Conservation (phyloP, 2,888 invertebrate species). For the Leptodirus hochenwartii region DNA sequence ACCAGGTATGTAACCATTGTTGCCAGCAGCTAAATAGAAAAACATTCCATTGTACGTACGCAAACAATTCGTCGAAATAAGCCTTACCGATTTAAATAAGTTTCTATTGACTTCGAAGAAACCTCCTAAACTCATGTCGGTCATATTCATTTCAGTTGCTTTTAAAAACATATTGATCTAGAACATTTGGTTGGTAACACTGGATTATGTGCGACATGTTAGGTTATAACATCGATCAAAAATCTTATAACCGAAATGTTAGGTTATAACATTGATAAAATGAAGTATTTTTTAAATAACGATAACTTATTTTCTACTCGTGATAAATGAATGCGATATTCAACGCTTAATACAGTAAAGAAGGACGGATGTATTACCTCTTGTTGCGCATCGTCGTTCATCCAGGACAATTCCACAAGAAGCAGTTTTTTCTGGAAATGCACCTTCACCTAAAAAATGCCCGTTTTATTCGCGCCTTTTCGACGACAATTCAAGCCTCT, state of each 20-base stretch:
- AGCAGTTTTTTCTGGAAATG: constrained; percentile 57
- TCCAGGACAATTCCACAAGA: constrained; percentile 55
- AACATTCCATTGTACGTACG: constrained; percentile 2
- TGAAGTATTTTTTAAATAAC: no score
- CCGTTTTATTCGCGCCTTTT: background rate
- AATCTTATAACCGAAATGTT: no score
- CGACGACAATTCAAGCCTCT: constrained; percentile 18
- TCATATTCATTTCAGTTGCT: constrained; percentile 60
- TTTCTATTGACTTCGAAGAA: constrained; percentile 55
- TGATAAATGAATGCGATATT: no score
- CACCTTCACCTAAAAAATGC: constrained; percentile 34
- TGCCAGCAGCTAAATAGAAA: constrained; percentile 38
- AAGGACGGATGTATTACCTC: no score
- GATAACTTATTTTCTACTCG: no score
- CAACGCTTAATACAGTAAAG: no score
- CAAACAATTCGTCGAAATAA: constrained; percentile 3
- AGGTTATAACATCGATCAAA: no score
- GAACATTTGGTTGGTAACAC: no score
- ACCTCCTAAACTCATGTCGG: constrained; percentile 53
- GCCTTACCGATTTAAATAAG: constrained; percentile 49
- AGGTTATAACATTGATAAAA: no score
- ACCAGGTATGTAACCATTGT: constrained; percentile 64
- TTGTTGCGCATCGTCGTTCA: constrained; percentile 57
- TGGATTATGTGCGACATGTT: no score
- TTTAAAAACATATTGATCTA: constrained; percentile 54